Percentiles rank a stretch among this genome's conserved stretches.
These are phyloP conservation scores for Ormia ochracea DNA, from an alignment of 2,888 invertebrate species.

Conservation along the genomic window DNA sequence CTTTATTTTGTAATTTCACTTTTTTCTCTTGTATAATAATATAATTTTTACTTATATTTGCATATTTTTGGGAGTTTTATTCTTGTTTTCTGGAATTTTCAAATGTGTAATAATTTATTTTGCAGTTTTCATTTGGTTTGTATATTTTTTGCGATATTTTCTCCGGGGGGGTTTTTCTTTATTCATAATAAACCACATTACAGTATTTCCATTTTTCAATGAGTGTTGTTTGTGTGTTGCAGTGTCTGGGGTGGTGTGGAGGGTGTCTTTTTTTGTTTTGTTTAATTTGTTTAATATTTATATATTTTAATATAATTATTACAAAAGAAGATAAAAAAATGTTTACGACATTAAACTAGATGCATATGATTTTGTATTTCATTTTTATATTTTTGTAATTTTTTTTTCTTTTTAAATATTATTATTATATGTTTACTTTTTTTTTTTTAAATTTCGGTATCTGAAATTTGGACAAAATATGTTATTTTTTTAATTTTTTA, in stretches of 20 bases:
- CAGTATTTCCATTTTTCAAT: constrained; percentile 65
- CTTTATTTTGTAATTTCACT: constrained; percentile 71
- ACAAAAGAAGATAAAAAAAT: constrained; percentile 71
- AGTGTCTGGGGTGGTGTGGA: constrained; percentile 64
- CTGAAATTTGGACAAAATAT: constrained; percentile 68
- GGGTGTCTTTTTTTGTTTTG: constrained; percentile 53
- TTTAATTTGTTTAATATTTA: constrained; percentile 63
- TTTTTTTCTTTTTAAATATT: constrained; percentile 65
- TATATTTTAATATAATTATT: constrained; percentile 73
- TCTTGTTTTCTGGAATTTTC: constrained; percentile 41
- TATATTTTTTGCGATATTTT: constrained; percentile 35
- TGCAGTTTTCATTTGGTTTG: constrained; percentile 47
- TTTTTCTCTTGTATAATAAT: constrained; percentile 74
- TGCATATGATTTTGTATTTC: constrained; percentile 68
- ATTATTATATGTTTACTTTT: constrained; percentile 67
- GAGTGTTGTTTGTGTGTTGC: constrained; percentile 49
- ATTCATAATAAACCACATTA: constrained; percentile 57
- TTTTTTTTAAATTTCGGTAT: constrained; percentile 60
- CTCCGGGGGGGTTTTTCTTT: constrained; percentile 27
- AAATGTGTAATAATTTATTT: constrained; percentile 49
- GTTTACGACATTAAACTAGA: constrained; percentile 75
- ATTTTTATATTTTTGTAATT: constrained; percentile 64
- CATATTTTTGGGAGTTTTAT: constrained; percentile 39
- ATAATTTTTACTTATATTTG: constrained; percentile 68
- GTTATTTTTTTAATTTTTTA: constrained; percentile 33